These are phyloP conservation scores for Oreochromis niloticus DNA, from an alignment of 2,113 vertebrate genomes.

Conservation along the genomic window DNA sequence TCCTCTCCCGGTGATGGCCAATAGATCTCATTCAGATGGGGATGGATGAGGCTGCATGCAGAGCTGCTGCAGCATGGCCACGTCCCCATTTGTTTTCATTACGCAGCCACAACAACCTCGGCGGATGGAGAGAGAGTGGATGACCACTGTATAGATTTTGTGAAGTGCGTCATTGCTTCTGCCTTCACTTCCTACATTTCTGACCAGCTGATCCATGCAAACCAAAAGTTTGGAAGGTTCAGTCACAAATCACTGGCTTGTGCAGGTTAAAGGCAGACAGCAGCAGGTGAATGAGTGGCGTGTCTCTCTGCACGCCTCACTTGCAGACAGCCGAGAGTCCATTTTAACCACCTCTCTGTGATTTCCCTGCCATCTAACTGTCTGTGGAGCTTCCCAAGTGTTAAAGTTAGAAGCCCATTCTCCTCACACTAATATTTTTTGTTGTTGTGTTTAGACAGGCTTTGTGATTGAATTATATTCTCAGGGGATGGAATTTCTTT, in stretches of 20 bases:
- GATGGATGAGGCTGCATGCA: slow-evolving; percentile 35
- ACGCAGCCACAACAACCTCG: slow-evolving; percentile 9
- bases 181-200: neutral
- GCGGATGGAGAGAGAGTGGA: neutral
- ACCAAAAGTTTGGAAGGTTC: neutral
- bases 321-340: neutral
- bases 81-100: slow-evolving; percentile 62
- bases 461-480: slow-evolving; percentile 5
- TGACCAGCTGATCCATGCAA: neutral
- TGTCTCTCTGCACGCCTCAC: neutral
- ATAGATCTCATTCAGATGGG: slow-evolving; percentile 37
- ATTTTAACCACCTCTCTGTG: neutral
- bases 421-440: slow-evolving; percentile 3
- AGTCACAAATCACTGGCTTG: neutral
- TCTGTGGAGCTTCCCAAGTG: neutral
- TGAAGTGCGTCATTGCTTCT: neutral
- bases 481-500: neutral
- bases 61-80: neutral
- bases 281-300: neutral
- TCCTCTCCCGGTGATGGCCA: neutral
- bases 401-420: neutral
- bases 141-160: neutral
- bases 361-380: neutral
- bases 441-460: neutral
- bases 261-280: neutral